Conservation (phyloP, 2,888 invertebrate species). For the Tachina lurida region DNA sequence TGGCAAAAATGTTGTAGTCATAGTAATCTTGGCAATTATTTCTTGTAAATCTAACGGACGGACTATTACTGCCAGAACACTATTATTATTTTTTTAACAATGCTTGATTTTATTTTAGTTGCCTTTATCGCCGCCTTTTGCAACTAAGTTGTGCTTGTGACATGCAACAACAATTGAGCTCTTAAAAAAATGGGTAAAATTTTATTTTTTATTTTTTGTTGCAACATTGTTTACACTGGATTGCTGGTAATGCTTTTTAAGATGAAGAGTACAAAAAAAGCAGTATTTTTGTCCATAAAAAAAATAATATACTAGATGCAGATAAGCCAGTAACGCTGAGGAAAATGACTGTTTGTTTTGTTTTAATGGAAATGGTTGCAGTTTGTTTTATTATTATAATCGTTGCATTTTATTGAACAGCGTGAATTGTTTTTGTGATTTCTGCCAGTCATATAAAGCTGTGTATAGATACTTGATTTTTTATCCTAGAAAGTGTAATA, state of each 20-base stretch:
- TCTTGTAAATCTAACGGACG: background rate
- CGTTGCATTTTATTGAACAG: background rate
- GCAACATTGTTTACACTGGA: constrained; percentile 30
- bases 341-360: background rate
- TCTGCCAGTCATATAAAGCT: too few relatives aligned
- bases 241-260: constrained; percentile 13
- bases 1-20: background rate
- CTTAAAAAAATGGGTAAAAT: background rate
- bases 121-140: background rate
- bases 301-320: background rate
- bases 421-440: too few relatives aligned
- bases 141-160: constrained; percentile 16
- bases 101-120: background rate
- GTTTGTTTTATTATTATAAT: background rate
- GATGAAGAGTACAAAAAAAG: background rate
- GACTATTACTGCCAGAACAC: background rate
- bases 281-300: background rate
- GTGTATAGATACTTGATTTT: too few relatives aligned
- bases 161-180: constrained; percentile 12
- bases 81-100: background rate
- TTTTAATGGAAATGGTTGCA: background rate
- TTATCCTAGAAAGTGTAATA: too few relatives aligned
- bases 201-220: background rate
- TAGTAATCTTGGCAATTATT: background rate
- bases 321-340: background rate